Conservation (phyloP, 2,888 invertebrate species). For the Machimus rusticus region DNA sequence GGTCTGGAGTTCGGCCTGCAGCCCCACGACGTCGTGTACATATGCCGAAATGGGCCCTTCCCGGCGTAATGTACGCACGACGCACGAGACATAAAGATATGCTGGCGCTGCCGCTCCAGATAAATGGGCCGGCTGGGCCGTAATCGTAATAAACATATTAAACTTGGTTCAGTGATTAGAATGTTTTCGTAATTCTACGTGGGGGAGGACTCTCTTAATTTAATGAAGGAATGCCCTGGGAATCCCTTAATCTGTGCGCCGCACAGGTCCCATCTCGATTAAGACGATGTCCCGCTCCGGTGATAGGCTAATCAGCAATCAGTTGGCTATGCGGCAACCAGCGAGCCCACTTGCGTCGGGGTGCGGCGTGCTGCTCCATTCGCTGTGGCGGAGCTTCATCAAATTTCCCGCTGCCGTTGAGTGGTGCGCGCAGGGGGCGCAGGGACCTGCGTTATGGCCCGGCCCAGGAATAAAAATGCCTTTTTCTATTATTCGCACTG, state of each 20-base stretch:
- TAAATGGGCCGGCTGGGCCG: not conserved
- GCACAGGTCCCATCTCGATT: not conserved
- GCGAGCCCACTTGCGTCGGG: not conserved
- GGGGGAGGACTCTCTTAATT: slow-evolving; percentile 7
- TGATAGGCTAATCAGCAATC: not conserved
- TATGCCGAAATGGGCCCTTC: slow-evolving; percentile 8
- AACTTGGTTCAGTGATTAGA: slow-evolving; percentile 30
- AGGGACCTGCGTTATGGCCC: not conserved
- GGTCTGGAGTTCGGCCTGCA: not conserved
- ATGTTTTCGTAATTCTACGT: slow-evolving; percentile 29
- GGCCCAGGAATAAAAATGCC: slow-evolving; percentile 1
- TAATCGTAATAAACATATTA: slow-evolving; percentile 33
- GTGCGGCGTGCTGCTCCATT: not conserved
- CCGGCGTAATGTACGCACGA: not conserved
- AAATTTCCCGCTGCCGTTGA: not conserved
- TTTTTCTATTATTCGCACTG: slow-evolving; percentile 35
- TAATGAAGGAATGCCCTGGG: slow-evolving; percentile 31
- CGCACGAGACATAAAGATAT: not conserved
- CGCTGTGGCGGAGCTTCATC: not conserved
- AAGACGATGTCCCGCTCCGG: not conserved
- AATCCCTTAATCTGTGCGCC: slow-evolving; percentile 17
- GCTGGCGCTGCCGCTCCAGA: not conserved
- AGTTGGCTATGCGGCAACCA: not conserved
- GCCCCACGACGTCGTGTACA: slow-evolving; percentile 6
- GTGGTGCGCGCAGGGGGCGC: not conserved